Percentiles rank a stretch among this genome's conserved stretches.
Conservation (phyloP, 1,140 invertebrate genomes). For the Dufourea novaeangliae region DNA sequence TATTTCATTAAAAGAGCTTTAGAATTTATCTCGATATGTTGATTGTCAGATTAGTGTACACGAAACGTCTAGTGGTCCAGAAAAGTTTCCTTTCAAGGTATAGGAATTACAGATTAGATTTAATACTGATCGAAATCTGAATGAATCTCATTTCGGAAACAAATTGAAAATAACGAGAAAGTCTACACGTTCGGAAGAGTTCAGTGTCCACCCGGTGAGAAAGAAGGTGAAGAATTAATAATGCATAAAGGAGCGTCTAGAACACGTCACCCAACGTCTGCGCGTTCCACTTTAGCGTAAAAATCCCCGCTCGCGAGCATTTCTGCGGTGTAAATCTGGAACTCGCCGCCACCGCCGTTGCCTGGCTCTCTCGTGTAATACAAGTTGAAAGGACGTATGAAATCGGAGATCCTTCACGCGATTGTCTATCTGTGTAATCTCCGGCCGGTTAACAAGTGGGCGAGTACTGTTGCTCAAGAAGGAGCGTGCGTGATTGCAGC, state of each 20-base stretch:
- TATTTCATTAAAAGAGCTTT: too few relatives aligned
- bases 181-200: neutral
- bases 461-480: conserved; percentile 1
- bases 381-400: conserved; percentile 76
- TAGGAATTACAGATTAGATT: too few relatives aligned
- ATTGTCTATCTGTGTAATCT: conserved; percentile 65
- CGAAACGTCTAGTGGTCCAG: too few relatives aligned
- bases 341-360: conserved; percentile 49
- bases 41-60: too few relatives aligned
- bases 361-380: conserved; percentile 69
- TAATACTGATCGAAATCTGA: too few relatives aligned
- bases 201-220: neutral
- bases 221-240: neutral
- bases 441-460: conserved; percentile 6
- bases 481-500: neutral
- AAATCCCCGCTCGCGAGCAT: conserved; percentile 24
- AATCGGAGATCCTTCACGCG: conserved; percentile 69
- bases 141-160: too few relatives aligned
- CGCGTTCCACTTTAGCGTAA: conserved; percentile 28
- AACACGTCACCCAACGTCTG: conserved; percentile 1
- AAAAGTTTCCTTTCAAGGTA: too few relatives aligned
- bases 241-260: conserved; percentile 12
- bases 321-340: conserved; percentile 41
- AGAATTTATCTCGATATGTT: too few relatives aligned
- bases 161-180: too few relatives aligned